These are phyloP conservation scores for Eupithecia subfuscata DNA, from an alignment of 2,888 invertebrate genomes.

Conservation along the genomic window DNA sequence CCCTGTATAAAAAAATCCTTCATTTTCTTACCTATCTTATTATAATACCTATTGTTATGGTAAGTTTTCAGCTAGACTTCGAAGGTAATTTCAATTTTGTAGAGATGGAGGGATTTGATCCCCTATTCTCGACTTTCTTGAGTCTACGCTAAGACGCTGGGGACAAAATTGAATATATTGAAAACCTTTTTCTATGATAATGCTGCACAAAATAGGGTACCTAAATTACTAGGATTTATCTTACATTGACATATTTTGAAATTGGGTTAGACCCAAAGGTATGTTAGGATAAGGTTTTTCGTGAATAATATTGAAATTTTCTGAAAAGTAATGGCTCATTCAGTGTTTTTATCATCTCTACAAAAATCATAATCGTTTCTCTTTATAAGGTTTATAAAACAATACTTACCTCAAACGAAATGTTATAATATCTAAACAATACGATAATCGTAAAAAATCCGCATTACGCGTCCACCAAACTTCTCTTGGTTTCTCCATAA, in stretches of 20 bases:
- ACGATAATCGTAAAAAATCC: too few species aligned
- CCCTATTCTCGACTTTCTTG: not conserved
- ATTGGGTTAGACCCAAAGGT: not conserved
- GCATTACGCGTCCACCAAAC: too few species aligned
- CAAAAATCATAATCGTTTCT: not conserved
- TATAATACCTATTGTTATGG: not conserved
- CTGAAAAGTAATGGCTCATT: not conserved
- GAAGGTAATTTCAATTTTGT: slow-evolving; percentile 6
- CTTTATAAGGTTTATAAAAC: too few species aligned
- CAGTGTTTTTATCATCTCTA: not conserved
- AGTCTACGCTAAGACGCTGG: not conserved
- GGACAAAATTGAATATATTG: slow-evolving; percentile 3
- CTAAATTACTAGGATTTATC: not conserved
- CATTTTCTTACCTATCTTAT: not conserved
- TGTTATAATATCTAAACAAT: too few species aligned
- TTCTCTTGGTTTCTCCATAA: too few species aligned
- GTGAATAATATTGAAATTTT: not conserved
- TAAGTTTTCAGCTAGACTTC: slow-evolving; percentile 3
- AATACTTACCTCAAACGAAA: too few species aligned
- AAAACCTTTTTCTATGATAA: slow-evolving; percentile 6
- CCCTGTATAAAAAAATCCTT: not conserved
- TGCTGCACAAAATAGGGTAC: not conserved
- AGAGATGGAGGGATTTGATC: slow-evolving; percentile 7
- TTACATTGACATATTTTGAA: not conserved
- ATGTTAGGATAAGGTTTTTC: not conserved